These are phyloP conservation scores for Pecten maximus DNA, from an alignment of 2,888 invertebrate genomes.

Conservation along the genomic window DNA sequence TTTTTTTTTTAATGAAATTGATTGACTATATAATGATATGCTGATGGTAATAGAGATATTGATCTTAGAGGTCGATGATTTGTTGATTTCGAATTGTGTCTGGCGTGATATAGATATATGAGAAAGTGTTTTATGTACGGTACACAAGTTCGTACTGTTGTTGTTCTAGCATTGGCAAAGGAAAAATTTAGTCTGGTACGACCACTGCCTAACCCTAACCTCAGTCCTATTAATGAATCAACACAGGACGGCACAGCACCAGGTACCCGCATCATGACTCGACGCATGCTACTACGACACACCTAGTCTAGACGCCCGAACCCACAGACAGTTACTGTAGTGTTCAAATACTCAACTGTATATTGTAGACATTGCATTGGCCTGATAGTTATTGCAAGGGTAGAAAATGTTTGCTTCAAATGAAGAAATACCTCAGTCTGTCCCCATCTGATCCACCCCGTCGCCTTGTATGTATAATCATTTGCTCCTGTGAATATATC, in stretches of 20 bases:
- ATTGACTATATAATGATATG: no score
- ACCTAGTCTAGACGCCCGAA: neutral
- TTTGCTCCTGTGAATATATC: neutral
- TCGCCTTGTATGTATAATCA: neutral
- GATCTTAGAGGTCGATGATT: no score
- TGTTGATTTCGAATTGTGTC: no score
- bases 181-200: slow-evolving; percentile 56
- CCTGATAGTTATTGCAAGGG: neutral
- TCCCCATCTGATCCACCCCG: neutral
- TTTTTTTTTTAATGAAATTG: no score
- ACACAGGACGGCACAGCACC: slow-evolving; percentile 42
- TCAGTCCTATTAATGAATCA: slow-evolving; percentile 51
- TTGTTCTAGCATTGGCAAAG: slow-evolving; percentile 54
- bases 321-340: neutral
- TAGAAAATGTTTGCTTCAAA: neutral
- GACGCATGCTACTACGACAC: neutral
- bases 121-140: neutral
- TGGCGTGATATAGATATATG: neutral
- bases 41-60: no score
- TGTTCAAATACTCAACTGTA: neutral
- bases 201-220: slow-evolving; percentile 54
- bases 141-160: neutral
- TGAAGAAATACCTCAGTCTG: neutral
- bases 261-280: slow-evolving; percentile 45
- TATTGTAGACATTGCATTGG: neutral